Percentiles rank a stretch among this genome's conserved stretches.
These are phyloP conservation scores for Drosophila austrosaltans DNA, from an alignment of 2,888 invertebrate species.

Conservation along the genomic window DNA sequence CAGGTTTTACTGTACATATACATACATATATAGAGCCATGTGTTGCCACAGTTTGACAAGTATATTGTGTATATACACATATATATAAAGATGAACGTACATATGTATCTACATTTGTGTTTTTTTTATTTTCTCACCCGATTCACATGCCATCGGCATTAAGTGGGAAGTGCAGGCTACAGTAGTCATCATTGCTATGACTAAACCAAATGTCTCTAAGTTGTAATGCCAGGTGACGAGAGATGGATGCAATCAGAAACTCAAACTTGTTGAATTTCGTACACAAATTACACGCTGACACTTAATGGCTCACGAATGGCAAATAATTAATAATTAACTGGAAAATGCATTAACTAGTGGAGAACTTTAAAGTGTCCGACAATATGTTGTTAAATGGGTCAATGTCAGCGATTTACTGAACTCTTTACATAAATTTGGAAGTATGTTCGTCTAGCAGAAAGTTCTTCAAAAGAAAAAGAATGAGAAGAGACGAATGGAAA, in stretches of 20 bases:
- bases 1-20: constrained; percentile 14
- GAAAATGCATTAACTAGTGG: constrained; percentile 22
- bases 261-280: neutral
- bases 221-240: constrained; percentile 16
- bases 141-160: constrained; percentile 7
- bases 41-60: neutral
- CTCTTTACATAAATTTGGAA: constrained; percentile 22
- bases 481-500: constrained; percentile 11
- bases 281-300: neutral
- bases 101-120: neutral
- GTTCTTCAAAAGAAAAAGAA: constrained; percentile 23
- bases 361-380: constrained; percentile 24
- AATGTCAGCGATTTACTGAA: constrained; percentile 63
- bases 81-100: neutral
- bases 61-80: neutral
- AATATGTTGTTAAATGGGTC: constrained; percentile 55
- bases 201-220: neutral
- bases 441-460: constrained; percentile 7
- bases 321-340: constrained; percentile 26
- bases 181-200: constrained; percentile 56
- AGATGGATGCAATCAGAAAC: constrained; percentile 4
- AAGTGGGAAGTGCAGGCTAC: constrained; percentile 34
- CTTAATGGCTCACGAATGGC: constrained; percentile 10
- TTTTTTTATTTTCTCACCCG: constrained; percentile 48
- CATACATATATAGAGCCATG: neutral